A percentile compares a stretch with the other conserved stretches of the same genome.
Conservation (phyloP, 2,888 invertebrate genomes). For the Monochamus alternatus region DNA sequence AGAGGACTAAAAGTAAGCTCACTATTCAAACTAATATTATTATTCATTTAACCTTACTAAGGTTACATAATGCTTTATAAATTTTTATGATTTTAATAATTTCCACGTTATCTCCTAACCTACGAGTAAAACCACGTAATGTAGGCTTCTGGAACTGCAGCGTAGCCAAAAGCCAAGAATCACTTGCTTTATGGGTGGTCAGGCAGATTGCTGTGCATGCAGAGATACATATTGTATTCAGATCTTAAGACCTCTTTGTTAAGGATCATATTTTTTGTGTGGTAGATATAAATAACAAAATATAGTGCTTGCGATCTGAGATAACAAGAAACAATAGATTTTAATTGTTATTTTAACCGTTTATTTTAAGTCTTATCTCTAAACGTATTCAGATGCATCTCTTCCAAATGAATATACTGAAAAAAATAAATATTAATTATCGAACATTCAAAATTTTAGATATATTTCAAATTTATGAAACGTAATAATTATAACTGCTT, state of each 20-base stretch:
- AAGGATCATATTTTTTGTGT: slow-evolving; percentile 44
- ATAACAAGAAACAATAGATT: slow-evolving; percentile 30
- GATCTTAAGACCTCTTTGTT: slow-evolving; percentile 45
- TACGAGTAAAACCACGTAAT: background rate
- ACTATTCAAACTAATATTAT: background rate
- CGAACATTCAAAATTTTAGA: too few species aligned
- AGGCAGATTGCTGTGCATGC: slow-evolving; percentile 20
- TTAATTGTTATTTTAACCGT: background rate
- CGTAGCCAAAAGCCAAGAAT: slow-evolving; percentile 21
- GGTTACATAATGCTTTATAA: too few species aligned
- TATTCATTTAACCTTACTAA: too few species aligned
- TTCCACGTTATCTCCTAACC: slow-evolving; percentile 6
- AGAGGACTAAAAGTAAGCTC: background rate
- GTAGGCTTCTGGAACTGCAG: slow-evolving; percentile 14
- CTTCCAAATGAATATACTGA: too few species aligned
- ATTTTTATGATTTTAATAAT: background rate
- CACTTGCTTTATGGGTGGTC: slow-evolving; percentile 31
- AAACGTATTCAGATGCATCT: too few species aligned
- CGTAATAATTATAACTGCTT: too few species aligned
- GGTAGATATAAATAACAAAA: slow-evolving; percentile 46
- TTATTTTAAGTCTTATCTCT: background rate
- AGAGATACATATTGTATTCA: slow-evolving; percentile 24
- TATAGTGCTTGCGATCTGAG: slow-evolving; percentile 41
- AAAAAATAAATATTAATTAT: too few species aligned
- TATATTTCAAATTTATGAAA: too few species aligned